Base-by-base conservation (phyloP, 2,797 vertebrate genomes). In the Delichon dasypus region DNA sequence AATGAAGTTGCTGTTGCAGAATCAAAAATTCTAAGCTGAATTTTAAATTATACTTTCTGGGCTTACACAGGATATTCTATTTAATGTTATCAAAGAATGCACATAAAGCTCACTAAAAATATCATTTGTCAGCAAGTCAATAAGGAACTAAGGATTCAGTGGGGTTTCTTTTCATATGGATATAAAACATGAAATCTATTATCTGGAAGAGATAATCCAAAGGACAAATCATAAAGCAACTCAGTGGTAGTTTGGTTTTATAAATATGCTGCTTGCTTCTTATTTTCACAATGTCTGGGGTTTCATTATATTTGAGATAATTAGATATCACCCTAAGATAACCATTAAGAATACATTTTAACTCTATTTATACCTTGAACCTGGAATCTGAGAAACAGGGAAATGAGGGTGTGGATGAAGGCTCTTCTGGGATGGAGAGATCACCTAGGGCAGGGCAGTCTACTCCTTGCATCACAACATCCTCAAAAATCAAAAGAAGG, bases 261-360 rank as follows among this genome's bases (percentile, higher is more conserved):
- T n/a, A 83, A 74, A 74, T 84, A 32, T 93, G 60, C 27, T 61
- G 5, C 36, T 85, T 44, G 9, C 27, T 86, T 55, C 21, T 65
- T 7, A 5, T 67, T 78, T 88, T 89, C 23, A 76, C 30, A 81
- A 27, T 11, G 6, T 34, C 55, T 94, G 58, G 44, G 86, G 30
- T 48, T 85, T 94, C 80, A 90, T 72, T 84, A 48, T 29, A 71
- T 90, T 95, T 94, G 47, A 87, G 48, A 81, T 65, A 88, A 88
- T 94, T 89, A 96, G 67, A 79, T 90, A 83, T 90, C 77, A 78
- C 82, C 85, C 70, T 55, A 91, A 93, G 55, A 93, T 78, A 79
- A 79, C 9, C 26, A 85, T 62, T 44, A 88, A 89, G 54, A 72
- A 77, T 65, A 93, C 83, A 88, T 87, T 94, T 40, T 48, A 50